Percentiles rank a stretch among this genome's conserved stretches.
Evolutionary conservation across 1,140 invertebrate species (phyloP).

Genomic region (Diachasmimorpha longicaudata): DNA sequence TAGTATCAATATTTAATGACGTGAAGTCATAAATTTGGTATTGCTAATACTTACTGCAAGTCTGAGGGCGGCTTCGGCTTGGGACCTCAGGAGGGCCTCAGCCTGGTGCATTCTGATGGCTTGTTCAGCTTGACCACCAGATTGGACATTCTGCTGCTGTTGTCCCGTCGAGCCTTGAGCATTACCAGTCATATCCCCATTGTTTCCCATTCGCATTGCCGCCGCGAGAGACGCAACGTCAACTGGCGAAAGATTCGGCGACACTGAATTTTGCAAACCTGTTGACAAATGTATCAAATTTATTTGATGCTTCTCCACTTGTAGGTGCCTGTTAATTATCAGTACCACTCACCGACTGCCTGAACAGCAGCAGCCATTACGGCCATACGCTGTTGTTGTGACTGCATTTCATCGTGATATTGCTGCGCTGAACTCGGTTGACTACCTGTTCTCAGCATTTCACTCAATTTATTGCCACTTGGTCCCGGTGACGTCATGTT

Average conservation of each 20-base stretch:
- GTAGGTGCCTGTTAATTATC: neutral
- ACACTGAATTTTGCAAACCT: conserved; percentile 61
- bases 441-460: conserved; percentile 68
- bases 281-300: neutral
- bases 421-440: conserved; percentile 64
- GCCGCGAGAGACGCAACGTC: conserved; percentile 78
- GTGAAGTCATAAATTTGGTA: neutral
- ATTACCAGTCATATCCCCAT: conserved; percentile 62
- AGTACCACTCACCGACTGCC: conserved; percentile 60
- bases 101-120: conserved; percentile 79
- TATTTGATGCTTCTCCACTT: neutral
- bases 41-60: conserved; percentile 69
- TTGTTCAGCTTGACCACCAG: conserved; percentile 66
- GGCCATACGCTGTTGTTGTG: conserved; percentile 77
- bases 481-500: conserved; percentile 64
- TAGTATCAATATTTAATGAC: no score
- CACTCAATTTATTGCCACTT: conserved; percentile 70
- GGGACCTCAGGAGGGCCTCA: conserved; percentile 80
- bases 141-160: conserved; percentile 66
- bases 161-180: conserved; percentile 63
- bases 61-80: conserved; percentile 81
- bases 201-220: conserved; percentile 79
- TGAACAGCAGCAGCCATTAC: conserved; percentile 74
- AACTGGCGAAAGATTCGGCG: conserved; percentile 67
- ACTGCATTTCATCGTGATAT: conserved; percentile 73